A percentile compares a stretch with the other conserved stretches of the same genome.
phyloP scores from a whole-genome alignment of 2,797 vertebrate species.

The Parotocinclus haroldoi region DNA sequence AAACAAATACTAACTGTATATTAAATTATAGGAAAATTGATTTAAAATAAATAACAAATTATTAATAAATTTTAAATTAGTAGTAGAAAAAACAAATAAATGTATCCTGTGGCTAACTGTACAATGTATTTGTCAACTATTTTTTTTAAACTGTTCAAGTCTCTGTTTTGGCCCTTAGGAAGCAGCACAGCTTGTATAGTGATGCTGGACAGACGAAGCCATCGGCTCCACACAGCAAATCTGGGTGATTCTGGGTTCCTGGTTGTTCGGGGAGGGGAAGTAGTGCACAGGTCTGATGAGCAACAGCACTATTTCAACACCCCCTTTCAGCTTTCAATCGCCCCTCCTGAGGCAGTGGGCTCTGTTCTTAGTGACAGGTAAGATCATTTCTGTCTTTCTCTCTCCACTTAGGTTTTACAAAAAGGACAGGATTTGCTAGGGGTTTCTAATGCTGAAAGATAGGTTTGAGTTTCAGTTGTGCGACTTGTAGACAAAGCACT shows the following conservation, averaged over 20 bases:
- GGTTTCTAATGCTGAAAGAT: conserved; percentile 13
- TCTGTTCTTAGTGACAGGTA: conserved; percentile 95
- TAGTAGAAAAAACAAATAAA: no score
- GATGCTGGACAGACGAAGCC: conserved; percentile 89
- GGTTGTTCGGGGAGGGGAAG: conserved; percentile 91
- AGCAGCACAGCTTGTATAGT: conserved; percentile 98
- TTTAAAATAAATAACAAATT: no score
- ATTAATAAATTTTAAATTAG: no score
- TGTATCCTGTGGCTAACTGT: no score
- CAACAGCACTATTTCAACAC: conserved; percentile 99
- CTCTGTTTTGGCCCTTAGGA: conserved; percentile 62
- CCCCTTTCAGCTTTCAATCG: conserved; percentile 95
- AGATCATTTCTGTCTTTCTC: conserved; percentile 29
- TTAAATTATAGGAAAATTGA: no score
- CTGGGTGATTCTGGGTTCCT: conserved; percentile 95
- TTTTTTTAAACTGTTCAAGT: no score
- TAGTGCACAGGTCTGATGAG: conserved; percentile 95
- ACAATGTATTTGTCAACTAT: no score
- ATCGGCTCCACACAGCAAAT: conserved; percentile 92
- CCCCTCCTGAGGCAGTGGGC: conserved; percentile 89
- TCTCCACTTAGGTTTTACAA: neutral
- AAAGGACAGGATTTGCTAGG: neutral
- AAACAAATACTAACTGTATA: no score
- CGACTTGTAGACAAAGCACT: no score
- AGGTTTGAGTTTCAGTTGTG: no score